Base-by-base conservation (phyloP, 2,113 vertebrate genomes). In the Daubentonia madagascariensis region DNA sequence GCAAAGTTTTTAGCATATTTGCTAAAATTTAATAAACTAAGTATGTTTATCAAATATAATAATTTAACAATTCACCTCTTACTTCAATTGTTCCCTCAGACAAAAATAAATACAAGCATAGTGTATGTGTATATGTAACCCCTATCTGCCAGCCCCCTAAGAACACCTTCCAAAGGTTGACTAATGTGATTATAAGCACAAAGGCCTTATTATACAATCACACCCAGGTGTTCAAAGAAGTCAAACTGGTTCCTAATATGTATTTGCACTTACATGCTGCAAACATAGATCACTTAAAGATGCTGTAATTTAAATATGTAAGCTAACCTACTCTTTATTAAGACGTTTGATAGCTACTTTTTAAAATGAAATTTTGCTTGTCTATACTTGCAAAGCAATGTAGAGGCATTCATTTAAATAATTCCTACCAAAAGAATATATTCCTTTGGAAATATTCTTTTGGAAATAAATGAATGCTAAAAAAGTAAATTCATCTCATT, bases 11-110 rank as follows among this genome's bases (percentile, higher is more conserved):
- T 79, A 91, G 5, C 7, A 63, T 87, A 43, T 78, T 81, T 83
- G n/a, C 11, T 63, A 89, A 91, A 94, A 70, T 86, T 93, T 73
- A 86, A 91, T 75, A 37, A 57, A 67, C 89, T 84, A 97, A 94
- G 67, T 52, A 43, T 65, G 23, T 48, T 95, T 95, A n/a, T 35
- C 57, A 89, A 48, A 52, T 86, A 40, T 22, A 3, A 23, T n/a
- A 81, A 32, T 80, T 89, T 89, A 63, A 11, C 9, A 85, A 83
- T 86, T 85, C 37, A 89, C 16, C 43, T 61, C 68, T 83, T 61
- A 52, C 4, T 89, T 81, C 45, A 61, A 28, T 65, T 61, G 23
- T 3, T 89, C 50, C 28, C 3, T 68, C 17, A 88, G n/a, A 81
- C 23, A 94, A 97, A 90, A 87, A 68, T 52, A 76, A 94, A 84